phyloP scores from a whole-genome alignment of 2,113 vertebrate genomes.

The Tor tambroides region DNA sequence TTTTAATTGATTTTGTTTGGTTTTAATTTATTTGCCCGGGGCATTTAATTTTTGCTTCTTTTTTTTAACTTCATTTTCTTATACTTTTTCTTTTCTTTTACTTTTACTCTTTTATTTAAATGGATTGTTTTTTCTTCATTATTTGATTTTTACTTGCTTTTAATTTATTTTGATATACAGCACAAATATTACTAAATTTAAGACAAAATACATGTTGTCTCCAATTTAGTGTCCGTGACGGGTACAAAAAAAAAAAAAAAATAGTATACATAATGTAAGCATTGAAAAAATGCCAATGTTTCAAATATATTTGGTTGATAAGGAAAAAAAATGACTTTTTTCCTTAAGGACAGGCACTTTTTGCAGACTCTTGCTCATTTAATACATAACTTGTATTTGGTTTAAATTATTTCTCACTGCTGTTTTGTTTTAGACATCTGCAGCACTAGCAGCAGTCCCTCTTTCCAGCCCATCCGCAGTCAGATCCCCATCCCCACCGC shows the following conservation, averaged over 20 bases:
- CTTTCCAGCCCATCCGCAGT: conserved; percentile 93
- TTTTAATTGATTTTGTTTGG: background rate
- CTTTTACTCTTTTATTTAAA: too few relatives aligned
- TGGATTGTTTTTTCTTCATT: too few relatives aligned
- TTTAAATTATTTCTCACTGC: background rate
- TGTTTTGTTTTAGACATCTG: conserved; percentile 78
- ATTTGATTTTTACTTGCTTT: too few relatives aligned
- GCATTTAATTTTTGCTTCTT: too few relatives aligned
- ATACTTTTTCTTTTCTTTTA: too few relatives aligned
- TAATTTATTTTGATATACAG: background rate
- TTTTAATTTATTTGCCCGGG: too few relatives aligned
- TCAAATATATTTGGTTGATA: background rate
- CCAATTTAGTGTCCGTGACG: background rate
- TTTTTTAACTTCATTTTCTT: too few relatives aligned
- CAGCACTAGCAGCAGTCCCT: conserved; percentile 84
- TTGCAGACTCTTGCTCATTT: background rate
- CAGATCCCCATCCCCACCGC: conserved; percentile 95
- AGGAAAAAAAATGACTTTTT: background rate
- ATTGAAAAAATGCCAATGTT: background rate
- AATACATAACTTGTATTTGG: background rate
- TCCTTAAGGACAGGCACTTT: background rate
- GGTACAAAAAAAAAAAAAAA: background rate
- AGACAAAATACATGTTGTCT: background rate
- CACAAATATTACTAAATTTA: background rate
- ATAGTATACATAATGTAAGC: background rate